Evolutionary conservation across 2,888 invertebrate species (phyloP).

Genomic region (Trilocha varians): DNA sequence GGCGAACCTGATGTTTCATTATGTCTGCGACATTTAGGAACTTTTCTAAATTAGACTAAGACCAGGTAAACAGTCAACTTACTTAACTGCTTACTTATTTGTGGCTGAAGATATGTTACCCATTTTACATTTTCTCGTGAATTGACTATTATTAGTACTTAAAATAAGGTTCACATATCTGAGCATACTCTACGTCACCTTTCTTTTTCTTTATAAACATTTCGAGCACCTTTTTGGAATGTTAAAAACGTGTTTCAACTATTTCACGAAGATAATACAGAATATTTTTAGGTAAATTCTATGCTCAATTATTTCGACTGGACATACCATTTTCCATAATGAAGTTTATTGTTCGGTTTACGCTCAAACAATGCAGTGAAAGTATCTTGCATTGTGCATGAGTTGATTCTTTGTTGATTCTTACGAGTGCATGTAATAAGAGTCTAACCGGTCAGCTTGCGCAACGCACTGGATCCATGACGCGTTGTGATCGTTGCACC

Average conservation of each 20-base stretch:
- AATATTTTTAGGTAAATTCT: too few species aligned
- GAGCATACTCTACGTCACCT: too few species aligned
- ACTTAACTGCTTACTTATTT: background rate
- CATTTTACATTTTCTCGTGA: too few species aligned
- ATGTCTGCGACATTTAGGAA: background rate
- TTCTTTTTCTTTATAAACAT: too few species aligned
- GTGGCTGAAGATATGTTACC: too few species aligned
- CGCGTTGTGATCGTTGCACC: background rate
- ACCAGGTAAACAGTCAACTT: background rate
- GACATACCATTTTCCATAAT: too few species aligned
- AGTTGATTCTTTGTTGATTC: background rate
- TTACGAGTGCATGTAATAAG: background rate
- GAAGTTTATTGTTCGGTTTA: background rate
- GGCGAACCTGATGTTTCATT: background rate
- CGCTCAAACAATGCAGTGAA: background rate
- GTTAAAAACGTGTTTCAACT: too few species aligned
- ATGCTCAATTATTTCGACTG: too few species aligned
- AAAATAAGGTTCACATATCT: too few species aligned
- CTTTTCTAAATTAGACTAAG: background rate
- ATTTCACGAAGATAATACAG: too few species aligned
- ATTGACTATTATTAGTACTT: too few species aligned
- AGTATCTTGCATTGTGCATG: background rate
- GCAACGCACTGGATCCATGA: background rate
- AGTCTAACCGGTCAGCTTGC: background rate
- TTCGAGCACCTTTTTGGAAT: too few species aligned